Evolutionary conservation across 2,797 vertebrate genomes (phyloP).

Genomic region (Phalanger gymnotis): DNA sequence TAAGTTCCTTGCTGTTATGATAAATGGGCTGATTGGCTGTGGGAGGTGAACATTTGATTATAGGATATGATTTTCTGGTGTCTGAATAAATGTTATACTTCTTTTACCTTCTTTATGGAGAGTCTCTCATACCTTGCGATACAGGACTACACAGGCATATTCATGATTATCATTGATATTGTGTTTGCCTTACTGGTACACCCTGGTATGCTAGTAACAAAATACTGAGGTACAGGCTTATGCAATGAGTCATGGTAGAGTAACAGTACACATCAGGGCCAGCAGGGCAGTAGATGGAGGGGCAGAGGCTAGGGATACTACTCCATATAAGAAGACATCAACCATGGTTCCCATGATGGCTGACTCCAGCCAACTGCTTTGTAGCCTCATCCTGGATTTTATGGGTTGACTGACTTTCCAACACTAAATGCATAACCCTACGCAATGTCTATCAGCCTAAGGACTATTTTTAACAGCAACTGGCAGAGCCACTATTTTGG

Average conservation of each 20-base stretch:
- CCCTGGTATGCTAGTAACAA: neutral
- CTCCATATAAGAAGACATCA: neutral
- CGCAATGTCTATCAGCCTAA: neutral
- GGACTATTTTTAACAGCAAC: neutral
- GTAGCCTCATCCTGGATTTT: neutral
- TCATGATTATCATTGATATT: no score
- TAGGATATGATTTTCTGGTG: no score
- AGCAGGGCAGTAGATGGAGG: neutral
- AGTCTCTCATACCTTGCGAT: no score
- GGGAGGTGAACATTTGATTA: no score
- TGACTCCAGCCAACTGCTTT: neutral
- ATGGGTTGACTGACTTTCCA: neutral
- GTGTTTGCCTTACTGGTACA: no score
- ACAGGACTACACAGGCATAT: no score
- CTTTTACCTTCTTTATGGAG: no score
- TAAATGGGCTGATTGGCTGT: no score
- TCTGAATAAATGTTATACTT: no score
- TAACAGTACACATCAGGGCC: no score
- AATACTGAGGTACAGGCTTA: neutral
- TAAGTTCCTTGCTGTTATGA: no score
- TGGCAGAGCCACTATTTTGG: neutral
- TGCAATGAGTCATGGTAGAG: neutral
- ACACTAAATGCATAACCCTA: neutral
- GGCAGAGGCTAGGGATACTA: neutral
- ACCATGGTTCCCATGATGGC: neutral